Conservation (phyloP, 2,797 vertebrate species). For the Periparus ater region DNA sequence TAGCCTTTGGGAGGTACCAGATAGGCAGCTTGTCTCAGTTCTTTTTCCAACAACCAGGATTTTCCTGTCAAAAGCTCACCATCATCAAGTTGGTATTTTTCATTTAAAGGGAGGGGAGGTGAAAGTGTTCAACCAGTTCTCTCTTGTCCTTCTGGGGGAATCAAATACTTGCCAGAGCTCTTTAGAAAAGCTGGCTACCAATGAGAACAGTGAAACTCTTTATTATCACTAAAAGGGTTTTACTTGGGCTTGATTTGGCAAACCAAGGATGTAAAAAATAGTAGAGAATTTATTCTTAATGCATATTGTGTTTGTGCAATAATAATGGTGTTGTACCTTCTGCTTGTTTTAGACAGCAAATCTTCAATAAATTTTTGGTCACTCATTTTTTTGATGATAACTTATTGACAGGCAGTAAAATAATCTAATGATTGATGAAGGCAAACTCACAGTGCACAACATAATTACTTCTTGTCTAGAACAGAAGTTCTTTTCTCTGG, state of each 20-base stretch:
- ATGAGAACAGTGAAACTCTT: background rate
- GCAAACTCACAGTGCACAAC: background rate
- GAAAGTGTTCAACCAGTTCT: background rate
- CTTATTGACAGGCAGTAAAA: background rate
- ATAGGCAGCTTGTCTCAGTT: background rate
- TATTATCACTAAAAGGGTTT: background rate
- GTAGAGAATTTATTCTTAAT: background rate
- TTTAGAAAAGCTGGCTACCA: background rate
- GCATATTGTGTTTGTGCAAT: background rate
- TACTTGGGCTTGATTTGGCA: background rate
- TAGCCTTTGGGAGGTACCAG: background rate
- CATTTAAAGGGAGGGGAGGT: background rate
- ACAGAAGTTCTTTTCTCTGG: background rate
- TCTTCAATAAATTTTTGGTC: background rate
- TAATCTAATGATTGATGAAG: background rate
- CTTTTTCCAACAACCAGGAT: background rate
- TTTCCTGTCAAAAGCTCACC: background rate
- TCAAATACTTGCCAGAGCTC: background rate
- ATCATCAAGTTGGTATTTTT: background rate
- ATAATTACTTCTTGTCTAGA: background rate
- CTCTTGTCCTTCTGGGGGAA: background rate
- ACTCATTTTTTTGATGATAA: background rate
- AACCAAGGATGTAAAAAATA: background rate
- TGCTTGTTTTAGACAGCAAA: background rate
- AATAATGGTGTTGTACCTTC: background rate